Evolutionary conservation across 2,113 vertebrate species (phyloP), one percentile per base, ranked within the genome.

Genomic region (Columba janthina): DNA sequence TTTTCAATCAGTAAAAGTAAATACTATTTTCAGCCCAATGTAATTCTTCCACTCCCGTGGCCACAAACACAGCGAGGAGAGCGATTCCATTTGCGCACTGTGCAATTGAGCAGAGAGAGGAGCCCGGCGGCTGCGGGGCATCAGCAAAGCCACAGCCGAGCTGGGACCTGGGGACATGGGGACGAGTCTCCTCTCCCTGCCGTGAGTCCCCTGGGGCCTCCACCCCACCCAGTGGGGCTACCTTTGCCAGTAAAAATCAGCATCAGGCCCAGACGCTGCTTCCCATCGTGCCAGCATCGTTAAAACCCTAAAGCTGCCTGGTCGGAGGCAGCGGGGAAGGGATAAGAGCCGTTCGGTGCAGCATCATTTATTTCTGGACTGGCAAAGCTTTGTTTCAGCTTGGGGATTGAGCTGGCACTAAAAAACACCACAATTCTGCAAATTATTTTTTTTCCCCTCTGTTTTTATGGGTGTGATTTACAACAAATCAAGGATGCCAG

Each of bases 1-100:
- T 98, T 97, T 97, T 97, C 91, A 96, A 95, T 95, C 95, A 96
- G 94, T 97, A 95, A 96, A 97, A 97, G 96, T 97, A 98, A 97
- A 97, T 97, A 97, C 96, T 96, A 97, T 96, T 97, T 97, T 97
- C 95, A 97, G 73, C 83, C 94, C 96, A 94, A 93, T 97, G 96
- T 96, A 97, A 97, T 96, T 98, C 96, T 97, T 96, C 96, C 97
- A 97, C 94, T 97, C 95, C 97, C 64, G 28, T 97, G 96, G 97
- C 96, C 93, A 94, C 93, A 90, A 94, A 96, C 95, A 94, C 91
- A 95, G 88, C 67, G 67, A 96, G 91, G 90, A 95, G 91, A 97
- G 93, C 65, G 93, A 97, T 96, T 96, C 94, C 94, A 95, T 94
- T 96, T 96, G 95, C 2, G 85, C 58, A 38, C 74, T 97, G 96